Evolutionary conservation across 2,113 vertebrate species (phyloP).

Genomic region (Ochotona curzoniae): DNA sequence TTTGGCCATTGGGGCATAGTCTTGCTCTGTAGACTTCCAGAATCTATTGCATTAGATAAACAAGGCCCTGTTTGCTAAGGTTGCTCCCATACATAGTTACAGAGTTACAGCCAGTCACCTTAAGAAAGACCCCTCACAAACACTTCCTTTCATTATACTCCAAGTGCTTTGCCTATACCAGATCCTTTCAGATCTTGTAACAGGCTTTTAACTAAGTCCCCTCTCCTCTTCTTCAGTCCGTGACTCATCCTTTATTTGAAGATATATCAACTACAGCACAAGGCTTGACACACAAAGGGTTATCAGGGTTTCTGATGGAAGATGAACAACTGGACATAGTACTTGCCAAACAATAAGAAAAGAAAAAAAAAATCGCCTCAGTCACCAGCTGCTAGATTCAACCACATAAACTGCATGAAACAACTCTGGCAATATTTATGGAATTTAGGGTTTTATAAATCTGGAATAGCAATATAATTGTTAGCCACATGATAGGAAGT

Average conservation of each 20-base stretch:
- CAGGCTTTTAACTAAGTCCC: neutral
- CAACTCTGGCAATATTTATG: neutral
- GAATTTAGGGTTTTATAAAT: neutral
- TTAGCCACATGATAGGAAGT: neutral
- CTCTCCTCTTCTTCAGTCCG: neutral
- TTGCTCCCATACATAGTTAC: neutral
- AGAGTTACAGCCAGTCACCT: neutral
- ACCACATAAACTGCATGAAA: neutral
- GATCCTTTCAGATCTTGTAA: neutral
- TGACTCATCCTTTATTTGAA: neutral
- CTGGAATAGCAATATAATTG: neutral
- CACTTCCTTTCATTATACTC: neutral
- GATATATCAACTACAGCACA: neutral
- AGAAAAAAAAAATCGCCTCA: neutral
- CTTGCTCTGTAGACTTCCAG: neutral
- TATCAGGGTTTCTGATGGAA: neutral
- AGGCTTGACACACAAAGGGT: neutral
- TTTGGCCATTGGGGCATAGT: neutral
- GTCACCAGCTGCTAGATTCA: neutral
- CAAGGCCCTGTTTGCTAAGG: neutral
- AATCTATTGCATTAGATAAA: neutral
- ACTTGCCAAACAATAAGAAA: slow-evolving; percentile 7
- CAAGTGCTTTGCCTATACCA: neutral
- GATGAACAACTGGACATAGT: neutral
- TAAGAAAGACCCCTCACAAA: neutral